Conservation (phyloP, 2,888 invertebrate genomes). For the Chelonus formosanus region DNA sequence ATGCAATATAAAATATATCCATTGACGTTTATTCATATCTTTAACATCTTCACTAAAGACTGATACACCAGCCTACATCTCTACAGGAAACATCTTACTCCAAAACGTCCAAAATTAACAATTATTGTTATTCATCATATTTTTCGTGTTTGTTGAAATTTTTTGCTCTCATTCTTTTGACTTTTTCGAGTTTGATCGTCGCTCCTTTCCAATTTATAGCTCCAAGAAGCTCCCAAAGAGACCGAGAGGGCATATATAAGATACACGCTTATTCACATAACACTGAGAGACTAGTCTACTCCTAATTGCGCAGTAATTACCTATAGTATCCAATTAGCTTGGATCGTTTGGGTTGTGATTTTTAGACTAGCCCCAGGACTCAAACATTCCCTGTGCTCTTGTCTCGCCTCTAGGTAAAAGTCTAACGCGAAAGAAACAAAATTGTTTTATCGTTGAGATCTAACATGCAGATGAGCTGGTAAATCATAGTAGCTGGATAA, state of each 20-base stretch:
- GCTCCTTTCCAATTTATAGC: constrained; percentile 50
- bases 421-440: neutral
- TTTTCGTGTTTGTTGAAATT: constrained; percentile 31
- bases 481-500: too few relatives aligned
- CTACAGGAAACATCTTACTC: too few relatives aligned
- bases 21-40: too few relatives aligned
- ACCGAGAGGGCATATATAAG: constrained; percentile 11
- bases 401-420: constrained; percentile 22
- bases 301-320: constrained; percentile 64
- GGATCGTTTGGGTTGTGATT: constrained; percentile 50
- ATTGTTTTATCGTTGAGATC: neutral
- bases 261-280: too few relatives aligned
- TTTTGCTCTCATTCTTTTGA: constrained; percentile 28
- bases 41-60: too few relatives aligned
- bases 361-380: constrained; percentile 24
- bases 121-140: neutral
- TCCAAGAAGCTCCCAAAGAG: constrained; percentile 23
- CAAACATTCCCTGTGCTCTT: neutral
- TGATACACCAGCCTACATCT: too few relatives aligned
- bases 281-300: constrained; percentile 46
- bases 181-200: constrained; percentile 23
- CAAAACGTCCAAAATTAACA: too few relatives aligned
- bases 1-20: neutral
- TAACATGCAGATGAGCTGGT: too few relatives aligned
- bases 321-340: constrained; percentile 62